These are phyloP conservation scores for Macrobrachium nipponense DNA, from an alignment of 1,140 invertebrate species.

Conservation along the genomic window DNA sequence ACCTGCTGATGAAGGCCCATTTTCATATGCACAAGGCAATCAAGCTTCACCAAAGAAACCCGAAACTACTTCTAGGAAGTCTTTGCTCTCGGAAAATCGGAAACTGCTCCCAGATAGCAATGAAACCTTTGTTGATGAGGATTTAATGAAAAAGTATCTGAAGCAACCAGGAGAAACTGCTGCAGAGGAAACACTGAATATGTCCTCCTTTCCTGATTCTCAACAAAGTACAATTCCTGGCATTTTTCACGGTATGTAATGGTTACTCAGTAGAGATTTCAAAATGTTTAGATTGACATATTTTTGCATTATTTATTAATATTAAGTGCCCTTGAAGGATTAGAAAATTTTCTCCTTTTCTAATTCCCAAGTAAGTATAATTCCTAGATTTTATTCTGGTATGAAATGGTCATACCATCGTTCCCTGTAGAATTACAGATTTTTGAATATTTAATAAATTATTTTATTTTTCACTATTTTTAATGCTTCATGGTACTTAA, in stretches of 20 bases:
- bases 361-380: too few relatives aligned
- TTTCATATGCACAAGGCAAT: slow-evolving; percentile 17
- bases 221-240: slow-evolving; percentile 1
- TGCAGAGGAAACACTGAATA: slow-evolving; percentile 8
- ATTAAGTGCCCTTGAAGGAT: background rate
- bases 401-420: too few relatives aligned
- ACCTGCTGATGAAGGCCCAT: slow-evolving; percentile 41
- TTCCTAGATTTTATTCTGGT: too few relatives aligned
- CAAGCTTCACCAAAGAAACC: background rate
- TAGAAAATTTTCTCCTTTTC: too few relatives aligned
- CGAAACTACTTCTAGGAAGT: background rate
- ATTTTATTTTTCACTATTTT: too few relatives aligned
- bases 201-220: slow-evolving; percentile 33
- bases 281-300: background rate
- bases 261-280: background rate
- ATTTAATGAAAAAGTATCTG: slow-evolving; percentile 39
- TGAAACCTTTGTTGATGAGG: slow-evolving; percentile 48
- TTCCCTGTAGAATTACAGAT: too few relatives aligned
- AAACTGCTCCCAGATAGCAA: background rate
- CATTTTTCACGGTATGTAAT: slow-evolving; percentile 33
- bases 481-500: too few relatives aligned
- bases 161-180: background rate
- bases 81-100: background rate
- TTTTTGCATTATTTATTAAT: background rate
- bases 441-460: too few relatives aligned